Percentiles rank a stretch among this genome's conserved stretches.
These are phyloP conservation scores for Calyptommatus sinebrachiatus DNA, from an alignment of 2,113 vertebrate species.

Conservation along the genomic window DNA sequence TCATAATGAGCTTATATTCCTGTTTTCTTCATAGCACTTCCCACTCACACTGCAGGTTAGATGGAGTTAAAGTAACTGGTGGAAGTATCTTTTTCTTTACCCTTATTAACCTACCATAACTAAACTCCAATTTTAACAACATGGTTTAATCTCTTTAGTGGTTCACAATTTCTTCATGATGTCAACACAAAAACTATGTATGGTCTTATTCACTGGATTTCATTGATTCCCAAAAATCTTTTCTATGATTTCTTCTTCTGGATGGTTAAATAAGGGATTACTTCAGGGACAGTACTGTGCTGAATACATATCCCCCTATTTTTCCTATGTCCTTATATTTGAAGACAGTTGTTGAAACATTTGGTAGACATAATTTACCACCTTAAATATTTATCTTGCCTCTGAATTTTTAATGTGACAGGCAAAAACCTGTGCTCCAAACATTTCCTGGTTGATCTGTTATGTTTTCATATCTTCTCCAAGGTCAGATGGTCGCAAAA, in stretches of 20 bases:
- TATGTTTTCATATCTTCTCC: constrained; percentile 79
- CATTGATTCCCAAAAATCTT: constrained; percentile 24
- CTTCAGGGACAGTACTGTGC: constrained; percentile 57
- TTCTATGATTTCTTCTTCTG: constrained; percentile 8
- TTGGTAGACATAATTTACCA: constrained; percentile 79
- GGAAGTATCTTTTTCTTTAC: background rate
- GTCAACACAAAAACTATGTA: background rate
- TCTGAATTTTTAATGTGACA: constrained; percentile 79
- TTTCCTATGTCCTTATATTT: constrained; percentile 69
- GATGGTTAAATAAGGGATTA: constrained; percentile 46
- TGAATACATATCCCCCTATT: constrained; percentile 67
- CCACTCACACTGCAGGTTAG: background rate
- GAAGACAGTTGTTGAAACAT: constrained; percentile 75
- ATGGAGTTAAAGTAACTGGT: background rate
- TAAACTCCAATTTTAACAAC: background rate
- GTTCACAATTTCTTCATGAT: background rate
- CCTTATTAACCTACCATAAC: no score
- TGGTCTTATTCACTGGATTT: background rate
- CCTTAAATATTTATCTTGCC: constrained; percentile 82
- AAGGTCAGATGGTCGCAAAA: constrained; percentile 79
- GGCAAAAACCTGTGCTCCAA: constrained; percentile 76
- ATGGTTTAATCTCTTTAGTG: background rate
- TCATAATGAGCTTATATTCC: background rate
- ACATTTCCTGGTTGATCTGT: constrained; percentile 79
- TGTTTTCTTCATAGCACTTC: background rate